Percentiles rank a stretch among this genome's conserved stretches.
These are phyloP conservation scores for Porites evermanni DNA, from an alignment of 92 coral and sea anemone genomes.

Conservation along the genomic window DNA sequence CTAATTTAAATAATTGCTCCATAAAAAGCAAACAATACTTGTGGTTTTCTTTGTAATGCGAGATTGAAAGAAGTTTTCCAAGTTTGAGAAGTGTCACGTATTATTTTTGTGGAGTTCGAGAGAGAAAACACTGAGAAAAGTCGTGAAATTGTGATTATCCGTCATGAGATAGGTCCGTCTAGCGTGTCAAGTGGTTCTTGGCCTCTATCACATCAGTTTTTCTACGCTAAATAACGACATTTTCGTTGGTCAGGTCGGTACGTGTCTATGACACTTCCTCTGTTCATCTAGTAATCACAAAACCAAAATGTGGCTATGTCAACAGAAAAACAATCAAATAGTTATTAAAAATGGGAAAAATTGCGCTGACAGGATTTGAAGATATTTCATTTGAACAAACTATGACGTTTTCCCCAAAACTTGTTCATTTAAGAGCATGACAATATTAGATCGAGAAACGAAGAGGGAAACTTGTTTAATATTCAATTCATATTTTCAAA, in stretches of 20 bases:
- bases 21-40: constrained; percentile 36
- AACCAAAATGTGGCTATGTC: constrained; percentile 28
- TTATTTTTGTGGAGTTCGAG: not conserved
- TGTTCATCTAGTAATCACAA: constrained; percentile 8
- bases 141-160: not conserved
- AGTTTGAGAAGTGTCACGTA: constrained; percentile 29
- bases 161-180: constrained; percentile 32
- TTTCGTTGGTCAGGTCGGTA: not conserved
- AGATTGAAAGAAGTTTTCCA: constrained; percentile 24
- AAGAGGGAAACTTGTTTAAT: no score
- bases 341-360: not conserved
- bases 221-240: not conserved
- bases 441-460: no score
- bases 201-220: not conserved
- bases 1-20: constrained; percentile 43
- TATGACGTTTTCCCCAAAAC: not conserved
- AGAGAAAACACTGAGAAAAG: not conserved
- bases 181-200: not conserved
- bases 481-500: no score
- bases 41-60: constrained; percentile 36
- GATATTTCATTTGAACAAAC: not conserved
- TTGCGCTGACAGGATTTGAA: not conserved
- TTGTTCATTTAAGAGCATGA: no score
- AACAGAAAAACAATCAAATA: constrained; percentile 22
- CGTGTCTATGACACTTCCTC: constrained; percentile 42